These are phyloP conservation scores for Clarias laeviceps DNA, from an alignment of 2,797 vertebrate genomes.

Conservation along the genomic window DNA sequence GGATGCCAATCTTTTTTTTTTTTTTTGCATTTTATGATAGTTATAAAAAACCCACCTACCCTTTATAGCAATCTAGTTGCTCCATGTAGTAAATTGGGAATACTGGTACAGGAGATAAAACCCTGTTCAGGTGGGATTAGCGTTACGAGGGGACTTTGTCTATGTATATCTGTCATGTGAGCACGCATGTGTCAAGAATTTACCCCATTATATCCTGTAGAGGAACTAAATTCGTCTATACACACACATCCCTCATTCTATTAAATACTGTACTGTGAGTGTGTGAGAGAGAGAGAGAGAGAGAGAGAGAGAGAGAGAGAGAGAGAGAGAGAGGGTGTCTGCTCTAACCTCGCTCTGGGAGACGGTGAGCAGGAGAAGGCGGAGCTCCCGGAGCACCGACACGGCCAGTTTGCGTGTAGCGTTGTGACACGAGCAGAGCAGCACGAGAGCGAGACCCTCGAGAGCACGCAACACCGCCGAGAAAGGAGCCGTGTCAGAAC, in stretches of 20 bases:
- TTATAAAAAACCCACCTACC: not conserved
- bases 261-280: not conserved
- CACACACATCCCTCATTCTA: not conserved
- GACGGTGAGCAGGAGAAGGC: slow-evolving; percentile 87
- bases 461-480: slow-evolving; percentile 91
- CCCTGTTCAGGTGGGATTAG: not conserved
- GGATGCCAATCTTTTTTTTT: not conserved
- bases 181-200: not conserved
- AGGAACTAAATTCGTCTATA: not conserved
- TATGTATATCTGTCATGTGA: not conserved
- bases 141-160: not conserved
- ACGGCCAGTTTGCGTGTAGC: slow-evolving; percentile 93
- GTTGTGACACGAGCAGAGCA: slow-evolving; percentile 94
- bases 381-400: slow-evolving; percentile 90
- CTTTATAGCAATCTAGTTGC: not conserved
- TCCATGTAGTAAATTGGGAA: not conserved
- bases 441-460: slow-evolving; percentile 90
- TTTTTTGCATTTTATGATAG: not conserved
- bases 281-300: no score
- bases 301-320: no score
- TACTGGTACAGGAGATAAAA: not conserved
- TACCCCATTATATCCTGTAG: not conserved
- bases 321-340: no score
- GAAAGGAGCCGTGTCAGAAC: slow-evolving; percentile 86
- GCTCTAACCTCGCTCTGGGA: slow-evolving; percentile 89